Base-by-base conservation (phyloP, 2,888 invertebrate species). In the Galerucella calmariensis region DNA sequence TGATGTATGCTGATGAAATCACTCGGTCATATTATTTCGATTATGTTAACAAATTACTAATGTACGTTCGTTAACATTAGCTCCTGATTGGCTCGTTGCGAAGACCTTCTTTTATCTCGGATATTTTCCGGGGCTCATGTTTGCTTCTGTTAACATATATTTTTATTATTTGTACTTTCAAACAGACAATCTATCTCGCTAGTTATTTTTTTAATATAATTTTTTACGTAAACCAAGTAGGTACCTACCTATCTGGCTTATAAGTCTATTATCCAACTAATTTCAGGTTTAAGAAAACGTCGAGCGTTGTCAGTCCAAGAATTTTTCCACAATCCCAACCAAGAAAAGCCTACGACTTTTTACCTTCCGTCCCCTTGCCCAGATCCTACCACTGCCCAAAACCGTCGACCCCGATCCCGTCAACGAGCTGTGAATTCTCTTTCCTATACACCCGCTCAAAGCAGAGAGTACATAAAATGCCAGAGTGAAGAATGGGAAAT, bases 231-330 rank as follows among this genome's bases (percentile, higher is more conserved):
- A 58, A 14, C 14, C 14, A n/a, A n/a, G 9, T 58, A 58, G n/a
- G n/a, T n/a, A n/a, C n/a, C n/a, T n/a, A n/a, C n/a, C 9, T 12
- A 9, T 20, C 9, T 20, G 9, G 20, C 20, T 20, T 9, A 1
- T 20, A n/a, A 58, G 4, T 65, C 16, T 48, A 46, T 5, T 16
- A 1, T 16, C n/a, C 0, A 16, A 11, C 5, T 68, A 51, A 24
- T 65, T 68, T 51, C 65, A 75, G 75, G 93, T 0, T 86, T 93
- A 74, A 88, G 93, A 65, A 90, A 90, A 81, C 88, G 93, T 69
- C 89, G 93, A 79, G 92, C 93, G 2, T 83, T 93, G 41, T 93
- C 93, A 67, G 93, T 93, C 12, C 92, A 93, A 80, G 93, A 93
- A 82, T 92, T 93, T 14, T 89, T 92, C 78, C 84, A 83, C 62